These are phyloP conservation scores for Gymnoscopelus microlampas DNA, from an alignment of 2,797 vertebrate species.

Conservation along the genomic window DNA sequence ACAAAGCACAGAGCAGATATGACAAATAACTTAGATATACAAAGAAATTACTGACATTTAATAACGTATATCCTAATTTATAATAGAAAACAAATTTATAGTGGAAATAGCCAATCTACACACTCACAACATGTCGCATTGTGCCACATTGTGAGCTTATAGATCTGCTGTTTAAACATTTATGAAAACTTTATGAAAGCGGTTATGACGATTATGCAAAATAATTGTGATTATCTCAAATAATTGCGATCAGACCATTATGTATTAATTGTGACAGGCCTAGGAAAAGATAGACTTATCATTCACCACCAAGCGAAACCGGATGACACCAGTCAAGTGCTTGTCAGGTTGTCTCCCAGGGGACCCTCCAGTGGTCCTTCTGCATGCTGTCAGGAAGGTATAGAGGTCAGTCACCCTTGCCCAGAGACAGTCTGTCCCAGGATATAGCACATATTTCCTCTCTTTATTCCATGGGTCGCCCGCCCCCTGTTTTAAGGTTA, in stretches of 20 bases:
- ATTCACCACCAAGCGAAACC: conserved; percentile 23
- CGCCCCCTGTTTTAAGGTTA: background rate
- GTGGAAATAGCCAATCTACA: no score
- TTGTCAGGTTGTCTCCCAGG: conserved; percentile 25
- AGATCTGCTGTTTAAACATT: no score
- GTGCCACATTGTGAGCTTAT: no score
- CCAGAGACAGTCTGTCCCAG: conserved; percentile 45
- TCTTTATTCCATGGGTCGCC: conserved; percentile 42
- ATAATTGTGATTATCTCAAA: no score
- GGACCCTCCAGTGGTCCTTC: conserved; percentile 28
- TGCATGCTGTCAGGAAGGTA: conserved; percentile 37
- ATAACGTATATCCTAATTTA: no score
- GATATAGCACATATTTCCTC: conserved; percentile 51
- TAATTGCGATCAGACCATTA: no score
- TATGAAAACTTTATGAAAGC: background rate
- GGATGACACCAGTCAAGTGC: conserved; percentile 26
- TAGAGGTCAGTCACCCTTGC: conserved; percentile 35
- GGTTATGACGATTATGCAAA: background rate
- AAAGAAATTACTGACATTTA: no score
- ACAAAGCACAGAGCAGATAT: no score
- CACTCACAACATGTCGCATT: no score
- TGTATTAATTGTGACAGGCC: no score
- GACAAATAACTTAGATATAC: no score
- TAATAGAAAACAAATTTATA: no score
- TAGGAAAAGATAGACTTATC: background rate